Base-by-base conservation (phyloP, 2,888 invertebrate genomes). In the Philopedon plagiatum region DNA sequence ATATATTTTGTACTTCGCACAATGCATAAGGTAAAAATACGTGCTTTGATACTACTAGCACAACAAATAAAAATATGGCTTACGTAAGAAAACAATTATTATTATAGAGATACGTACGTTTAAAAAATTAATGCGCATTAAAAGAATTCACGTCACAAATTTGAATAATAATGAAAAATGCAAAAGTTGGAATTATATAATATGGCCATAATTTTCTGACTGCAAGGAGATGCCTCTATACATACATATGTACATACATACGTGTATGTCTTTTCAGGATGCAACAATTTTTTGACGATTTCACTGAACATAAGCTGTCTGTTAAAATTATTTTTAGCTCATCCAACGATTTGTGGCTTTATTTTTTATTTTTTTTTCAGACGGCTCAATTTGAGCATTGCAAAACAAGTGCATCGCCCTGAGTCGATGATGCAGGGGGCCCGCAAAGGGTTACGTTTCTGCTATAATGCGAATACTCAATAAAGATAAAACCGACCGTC, bases 341-440 rank as follows among this genome's bases (percentile, higher is more conserved):
- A 26, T 11, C 32, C 21, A 15, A 19, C 41, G 34, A 58, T 66
- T 56, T 54, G 69, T 54, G 19, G 39, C 13, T 44, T 34, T 63
- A 69, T 70, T 62, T 70, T 62, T 62, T 63, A 56, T 57, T 56
- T 49, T 61, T 60, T 62, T 70, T 63, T 56, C 57, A 57, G 63
- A 57, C 57, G 46, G 37, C 32, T 70, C 57, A 67, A 60, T 67
- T 67, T 67, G 67, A 67, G 60, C 60, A 67, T 67, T 67, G 70
- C 70, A 69, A 69, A 68, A 62, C 61, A 63, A 63, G 70, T 51
- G 70, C 70, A 70, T 70, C 70, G 70, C 37, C 70, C 70, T 49
- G 62, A 19, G 29, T 49, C 23, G 63, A 37, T 63, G 37, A 39
- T 51, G 51, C 51, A 51, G 37, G 70, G 32, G 63, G 63, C 57